Percentiles rank a stretch among this genome's conserved stretches.
Conservation (phyloP, 1,140 invertebrate species). For the Venustaconcha ellipsiformis region DNA sequence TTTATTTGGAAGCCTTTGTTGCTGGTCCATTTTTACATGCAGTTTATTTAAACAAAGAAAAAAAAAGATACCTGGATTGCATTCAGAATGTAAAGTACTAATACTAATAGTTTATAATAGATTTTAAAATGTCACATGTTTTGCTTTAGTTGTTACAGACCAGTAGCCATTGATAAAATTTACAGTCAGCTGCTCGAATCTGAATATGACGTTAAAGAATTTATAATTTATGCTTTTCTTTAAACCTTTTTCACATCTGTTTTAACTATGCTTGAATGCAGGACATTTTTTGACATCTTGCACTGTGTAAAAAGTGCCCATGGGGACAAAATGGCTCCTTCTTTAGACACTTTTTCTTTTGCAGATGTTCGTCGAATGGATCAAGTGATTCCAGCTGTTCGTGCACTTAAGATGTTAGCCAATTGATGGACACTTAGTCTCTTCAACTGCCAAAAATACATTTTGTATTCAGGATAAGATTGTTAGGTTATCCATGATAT, state of each 20-base stretch:
- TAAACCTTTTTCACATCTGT: background rate
- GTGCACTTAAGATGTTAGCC: conserved; percentile 59
- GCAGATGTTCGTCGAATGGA: conserved; percentile 59
- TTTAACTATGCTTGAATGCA: background rate
- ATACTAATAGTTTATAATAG: no score
- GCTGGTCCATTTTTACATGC: no score
- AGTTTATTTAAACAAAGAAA: no score
- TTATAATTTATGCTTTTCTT: background rate
- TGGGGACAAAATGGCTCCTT: background rate
- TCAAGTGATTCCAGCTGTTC: conserved; percentile 61
- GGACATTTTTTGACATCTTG: background rate
- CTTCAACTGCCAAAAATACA: background rate
- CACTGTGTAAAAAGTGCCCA: background rate
- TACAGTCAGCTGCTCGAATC: background rate
- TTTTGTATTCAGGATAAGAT: no score
- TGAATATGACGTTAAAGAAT: background rate
- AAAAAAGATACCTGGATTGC: no score
- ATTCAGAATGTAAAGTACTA: no score
- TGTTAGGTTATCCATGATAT: no score
- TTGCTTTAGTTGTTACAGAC: no score
- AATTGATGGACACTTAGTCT: conserved; percentile 23
- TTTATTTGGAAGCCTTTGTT: no score
- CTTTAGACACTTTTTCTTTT: conserved; percentile 10
- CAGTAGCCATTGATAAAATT: background rate
- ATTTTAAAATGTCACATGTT: no score